phyloP scores from a whole-genome alignment of 2,888 invertebrate genomes.

The Unio delphinus region DNA sequence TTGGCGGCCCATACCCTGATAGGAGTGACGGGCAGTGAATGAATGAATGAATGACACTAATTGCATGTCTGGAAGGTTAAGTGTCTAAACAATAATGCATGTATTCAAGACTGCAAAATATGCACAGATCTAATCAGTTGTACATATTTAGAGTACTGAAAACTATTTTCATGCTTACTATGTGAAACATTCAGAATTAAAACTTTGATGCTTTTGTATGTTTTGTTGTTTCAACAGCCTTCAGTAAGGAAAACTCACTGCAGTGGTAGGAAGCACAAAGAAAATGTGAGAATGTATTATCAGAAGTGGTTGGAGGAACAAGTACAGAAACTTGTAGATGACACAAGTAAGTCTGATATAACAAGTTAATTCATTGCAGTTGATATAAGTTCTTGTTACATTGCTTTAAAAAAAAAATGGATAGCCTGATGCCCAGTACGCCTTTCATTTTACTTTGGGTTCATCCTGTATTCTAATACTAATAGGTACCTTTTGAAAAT shows the following conservation, averaged over 20 bases:
- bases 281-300: constrained; percentile 99
- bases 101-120: neutral
- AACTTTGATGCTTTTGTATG: neutral
- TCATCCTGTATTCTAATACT: too few species aligned
- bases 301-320: constrained; percentile 99
- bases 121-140: neutral
- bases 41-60: too few species aligned
- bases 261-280: constrained; percentile 98
- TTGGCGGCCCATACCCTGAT: too few species aligned
- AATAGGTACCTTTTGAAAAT: too few species aligned
- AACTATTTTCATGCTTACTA: neutral
- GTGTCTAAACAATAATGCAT: neutral
- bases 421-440: too few species aligned
- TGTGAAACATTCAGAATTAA: too few species aligned
- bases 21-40: too few species aligned
- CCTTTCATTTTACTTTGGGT: too few species aligned
- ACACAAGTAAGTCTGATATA: constrained; percentile 69
- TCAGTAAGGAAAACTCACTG: constrained; percentile 99
- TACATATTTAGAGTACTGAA: neutral
- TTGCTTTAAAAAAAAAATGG: too few species aligned
- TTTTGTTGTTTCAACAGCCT: constrained; percentile 74
- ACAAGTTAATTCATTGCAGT: too few species aligned
- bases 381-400: too few species aligned
- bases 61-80: neutral
- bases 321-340: constrained; percentile 96